A percentile compares a stretch with the other conserved stretches of the same genome.
phyloP scores from a whole-genome alignment of 2,888 invertebrate species.

The Oscheius sp. region DNA sequence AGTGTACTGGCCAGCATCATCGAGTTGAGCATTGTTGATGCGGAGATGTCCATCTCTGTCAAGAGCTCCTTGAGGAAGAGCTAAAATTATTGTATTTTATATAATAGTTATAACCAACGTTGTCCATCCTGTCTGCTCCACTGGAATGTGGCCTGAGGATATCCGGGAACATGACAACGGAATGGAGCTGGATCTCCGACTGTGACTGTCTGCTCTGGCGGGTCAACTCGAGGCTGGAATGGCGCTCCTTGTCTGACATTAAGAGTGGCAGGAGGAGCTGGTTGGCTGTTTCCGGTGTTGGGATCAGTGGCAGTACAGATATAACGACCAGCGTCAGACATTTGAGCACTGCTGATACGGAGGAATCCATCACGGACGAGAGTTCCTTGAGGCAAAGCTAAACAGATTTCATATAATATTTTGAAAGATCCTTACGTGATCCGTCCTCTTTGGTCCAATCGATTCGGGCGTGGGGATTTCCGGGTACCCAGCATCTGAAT shows the following conservation, averaged over 20 bases:
- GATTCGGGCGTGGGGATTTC: constrained; percentile 80
- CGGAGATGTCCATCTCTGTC: constrained; percentile 45
- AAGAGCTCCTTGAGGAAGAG: constrained; percentile 45
- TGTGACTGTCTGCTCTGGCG: constrained; percentile 80
- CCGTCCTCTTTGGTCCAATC: constrained; percentile 76
- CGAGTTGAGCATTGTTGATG: constrained; percentile 51
- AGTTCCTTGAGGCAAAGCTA: constrained; percentile 74
- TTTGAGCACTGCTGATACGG: constrained; percentile 81
- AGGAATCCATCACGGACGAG: constrained; percentile 82
- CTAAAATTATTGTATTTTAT: constrained; percentile 23
- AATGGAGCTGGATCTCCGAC: constrained; percentile 80
- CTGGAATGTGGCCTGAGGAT: constrained; percentile 75
- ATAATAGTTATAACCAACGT: constrained; percentile 19
- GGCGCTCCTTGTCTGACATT: constrained; percentile 12
- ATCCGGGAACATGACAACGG: constrained; percentile 77
- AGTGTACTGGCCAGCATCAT: constrained; percentile 70
- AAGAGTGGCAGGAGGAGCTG: constrained; percentile 77
- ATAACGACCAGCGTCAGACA: constrained; percentile 84
- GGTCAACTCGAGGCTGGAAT: constrained; percentile 73
- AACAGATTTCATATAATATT: neutral
- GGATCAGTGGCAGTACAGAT: constrained; percentile 81
- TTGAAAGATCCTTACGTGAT: constrained; percentile 31
- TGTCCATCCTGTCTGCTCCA: constrained; percentile 78
- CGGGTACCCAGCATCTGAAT: constrained; percentile 80
- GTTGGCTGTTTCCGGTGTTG: constrained; percentile 66